Evolutionary conservation across 2,797 vertebrate genomes (phyloP).

Genomic region (Poeciliopsis presidionis): DNA sequence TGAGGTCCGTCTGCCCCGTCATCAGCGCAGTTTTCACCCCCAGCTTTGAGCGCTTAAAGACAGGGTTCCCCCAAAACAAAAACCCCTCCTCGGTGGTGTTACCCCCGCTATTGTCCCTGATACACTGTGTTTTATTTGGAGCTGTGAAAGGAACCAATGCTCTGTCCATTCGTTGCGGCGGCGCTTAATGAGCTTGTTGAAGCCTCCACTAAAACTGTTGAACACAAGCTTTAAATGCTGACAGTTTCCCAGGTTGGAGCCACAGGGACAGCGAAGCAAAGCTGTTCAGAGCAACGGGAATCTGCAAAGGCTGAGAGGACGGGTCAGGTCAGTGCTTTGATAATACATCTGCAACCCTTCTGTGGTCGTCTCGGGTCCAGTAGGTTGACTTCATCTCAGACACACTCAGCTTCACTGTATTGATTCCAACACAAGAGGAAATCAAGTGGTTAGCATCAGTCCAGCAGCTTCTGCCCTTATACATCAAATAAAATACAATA

Average conservation of each 20-base stretch:
- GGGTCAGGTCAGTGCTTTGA: not conserved
- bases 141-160: slow-evolving; percentile 59
- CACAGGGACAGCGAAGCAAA: slow-evolving; percentile 63
- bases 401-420: no score
- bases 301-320: slow-evolving; percentile 6
- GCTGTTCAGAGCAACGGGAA: slow-evolving; percentile 41
- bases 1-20: slow-evolving; percentile 48
- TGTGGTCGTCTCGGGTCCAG: no score
- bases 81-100: slow-evolving; percentile 44
- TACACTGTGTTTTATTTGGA: slow-evolving; percentile 67
- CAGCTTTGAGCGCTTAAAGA: slow-evolving; percentile 65
- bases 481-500: no score
- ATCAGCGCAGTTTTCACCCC: slow-evolving; percentile 41
- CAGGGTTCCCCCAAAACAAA: slow-evolving; percentile 72
- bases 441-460: no score
- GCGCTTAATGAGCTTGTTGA: slow-evolving; percentile 74
- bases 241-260: slow-evolving; percentile 42
- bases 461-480: no score
- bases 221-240: slow-evolving; percentile 61
- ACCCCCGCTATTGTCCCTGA: slow-evolving; percentile 64
- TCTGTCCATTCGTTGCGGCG: slow-evolving; percentile 57
- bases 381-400: no score
- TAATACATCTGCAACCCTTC: not conserved
- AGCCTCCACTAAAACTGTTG: slow-evolving; percentile 62
- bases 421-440: no score